Base-by-base conservation (phyloP, 2,888 invertebrate species). In the Chrysolina oricalcia region DNA sequence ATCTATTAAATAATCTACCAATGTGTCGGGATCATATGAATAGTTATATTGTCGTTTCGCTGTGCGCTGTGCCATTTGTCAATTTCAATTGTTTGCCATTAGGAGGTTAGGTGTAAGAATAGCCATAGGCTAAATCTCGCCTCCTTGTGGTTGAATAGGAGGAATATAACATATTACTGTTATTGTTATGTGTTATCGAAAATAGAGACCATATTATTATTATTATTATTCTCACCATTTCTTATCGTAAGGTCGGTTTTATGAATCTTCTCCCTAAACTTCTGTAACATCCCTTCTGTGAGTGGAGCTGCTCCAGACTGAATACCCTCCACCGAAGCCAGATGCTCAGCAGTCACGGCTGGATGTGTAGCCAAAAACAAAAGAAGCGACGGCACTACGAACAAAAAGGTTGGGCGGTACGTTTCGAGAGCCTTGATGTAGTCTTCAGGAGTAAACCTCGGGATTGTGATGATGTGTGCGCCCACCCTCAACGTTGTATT, bases 301-400 rank as follows among this genome's bases (percentile, higher is more conserved):
- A 93, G 91, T 0, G 95, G 94, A 0, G 95, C 95, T 0, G 95
- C 96, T 0, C 94, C 95, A 11, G 92, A 92, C 83, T 94, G 91
- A 35, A 95, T 90, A 3, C 90, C 90, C 72, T 91, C 90, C 0
- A 96, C 89, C 0, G 91, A 91, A 27, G 91, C 89, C 66, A 96
- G 87, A 83, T 95, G 93, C 73, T 93, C 92, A 79, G 91, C 90
- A 67, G 91, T 92, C 8, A 95, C 92, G 41, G 91, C 87, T 0
- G 95, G 94, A 87, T 94, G 93, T 19, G 94, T 92, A 0, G 94
- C 93, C 73, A 96, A 87, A 87, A 95, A 95, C 2, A 94, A 90
- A 19, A 95, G 88, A 9, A 96, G 89, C 0, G 96, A 95, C 0
- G 96, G 96, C 1, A 96, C 96, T 2, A 94, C 91, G 83, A 93